A percentile compares a stretch with the other conserved stretches of the same genome.
Conservation (phyloP, 2,113 vertebrate species). For the Entomyzon cyanotis region DNA sequence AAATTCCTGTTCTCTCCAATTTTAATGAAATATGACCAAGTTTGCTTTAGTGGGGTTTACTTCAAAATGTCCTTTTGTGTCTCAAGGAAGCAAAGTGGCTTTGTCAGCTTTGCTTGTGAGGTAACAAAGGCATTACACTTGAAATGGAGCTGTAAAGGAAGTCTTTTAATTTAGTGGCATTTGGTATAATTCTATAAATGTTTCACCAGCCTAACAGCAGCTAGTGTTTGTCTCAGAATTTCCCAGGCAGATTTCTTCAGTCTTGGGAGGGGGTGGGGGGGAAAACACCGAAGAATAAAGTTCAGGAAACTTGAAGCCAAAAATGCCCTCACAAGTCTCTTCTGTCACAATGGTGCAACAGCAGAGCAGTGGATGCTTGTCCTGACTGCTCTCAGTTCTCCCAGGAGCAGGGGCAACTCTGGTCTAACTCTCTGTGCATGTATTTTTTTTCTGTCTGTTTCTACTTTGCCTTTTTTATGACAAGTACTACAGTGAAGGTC, state of each 20-base stretch:
- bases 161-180: not conserved
- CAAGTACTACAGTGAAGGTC: not conserved
- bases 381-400: not conserved
- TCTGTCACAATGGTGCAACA: not conserved
- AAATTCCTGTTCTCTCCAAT: not conserved
- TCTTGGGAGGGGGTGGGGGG: not conserved
- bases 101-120: not conserved
- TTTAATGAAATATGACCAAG: constrained; percentile 25
- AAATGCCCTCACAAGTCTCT: not conserved
- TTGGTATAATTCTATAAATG: not conserved
- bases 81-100: not conserved
- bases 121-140: not conserved
- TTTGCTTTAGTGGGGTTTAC: not conserved
- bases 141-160: not conserved
- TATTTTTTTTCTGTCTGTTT: not conserved
- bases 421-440: not conserved
- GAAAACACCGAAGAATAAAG: not conserved
- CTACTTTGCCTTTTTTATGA: not conserved
- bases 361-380: not conserved
- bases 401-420: not conserved
- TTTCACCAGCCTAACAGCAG: not conserved
- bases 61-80: constrained; percentile 30
- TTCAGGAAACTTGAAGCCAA: not conserved
- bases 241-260: not conserved
- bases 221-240: not conserved